phyloP scores from a whole-genome alignment of 2,888 invertebrate species.

The Heliconius aoede region DNA sequence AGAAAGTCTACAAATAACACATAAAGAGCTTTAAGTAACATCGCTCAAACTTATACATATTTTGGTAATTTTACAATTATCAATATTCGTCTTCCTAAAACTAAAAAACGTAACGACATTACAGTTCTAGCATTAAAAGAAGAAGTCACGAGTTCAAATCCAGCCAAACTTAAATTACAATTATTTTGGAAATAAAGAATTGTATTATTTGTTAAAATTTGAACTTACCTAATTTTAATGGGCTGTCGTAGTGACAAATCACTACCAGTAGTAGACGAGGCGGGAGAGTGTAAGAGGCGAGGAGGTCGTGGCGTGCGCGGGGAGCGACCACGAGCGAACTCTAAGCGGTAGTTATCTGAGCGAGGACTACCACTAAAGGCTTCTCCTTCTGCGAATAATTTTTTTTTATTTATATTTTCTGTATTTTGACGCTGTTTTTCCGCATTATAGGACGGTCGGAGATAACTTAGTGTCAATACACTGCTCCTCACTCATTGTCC shows the following conservation, averaged over 20 bases:
- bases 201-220: background rate
- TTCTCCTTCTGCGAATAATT: constrained; percentile 56
- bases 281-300: constrained; percentile 68
- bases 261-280: constrained; percentile 73
- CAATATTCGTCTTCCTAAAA: no score
- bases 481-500: no score
- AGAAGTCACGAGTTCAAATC: background rate
- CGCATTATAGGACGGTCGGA: no score
- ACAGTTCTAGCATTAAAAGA: no score
- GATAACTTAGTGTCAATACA: no score
- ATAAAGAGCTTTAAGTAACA: no score
- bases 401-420: background rate
- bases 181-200: no score
- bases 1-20: no score
- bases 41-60: no score
- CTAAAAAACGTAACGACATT: no score
- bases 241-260: constrained; percentile 74
- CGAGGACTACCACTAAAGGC: constrained; percentile 77
- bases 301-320: constrained; percentile 75
- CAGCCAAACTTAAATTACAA: background rate
- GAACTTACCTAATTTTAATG: constrained; percentile 72
- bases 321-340: constrained; percentile 87
- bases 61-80: no score
- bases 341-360: constrained; percentile 88
- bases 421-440: no score